Base-by-base conservation (phyloP, 1,140 invertebrate species). In the Acyrthosiphon pisum region DNA sequence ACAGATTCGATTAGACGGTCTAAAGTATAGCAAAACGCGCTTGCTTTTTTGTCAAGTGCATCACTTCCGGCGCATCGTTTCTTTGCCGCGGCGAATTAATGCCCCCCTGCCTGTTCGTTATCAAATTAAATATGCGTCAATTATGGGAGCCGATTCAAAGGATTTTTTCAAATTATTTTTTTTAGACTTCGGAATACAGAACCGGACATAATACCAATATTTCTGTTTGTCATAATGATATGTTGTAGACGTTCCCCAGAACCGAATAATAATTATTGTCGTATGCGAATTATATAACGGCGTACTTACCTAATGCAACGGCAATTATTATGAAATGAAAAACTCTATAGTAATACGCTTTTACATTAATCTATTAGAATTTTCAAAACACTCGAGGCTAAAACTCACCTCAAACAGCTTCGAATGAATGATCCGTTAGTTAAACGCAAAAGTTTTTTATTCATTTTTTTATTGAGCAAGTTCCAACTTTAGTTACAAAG, bases 1-100 rank as follows among this genome's bases (percentile, higher is more conserved):
- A 53, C 22, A 53, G 44, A 89, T 89, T 88, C 46, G 86, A 88
- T 88, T 53, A 53, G 87, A 89, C n/a, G 48, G 41, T 37, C 46
- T 48, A 50, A 22, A 50, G 44, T 87, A 37, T 53, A 37, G 46
- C 87, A 46, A 89, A 53, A 89, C 48, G 30, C 46, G 20, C 20
- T 50, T 41, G 20, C 20, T 89, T 89, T 87, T 87, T 35, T 53
- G 30, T 53, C 48, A 23, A 50, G n/a, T 89, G 87, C 50, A 37
- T 6, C 44, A 46, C 37, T 23, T 3, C 84, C 41, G 44, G 84
- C 44, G 23, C 44, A 46, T 86, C 26, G 84, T 86, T 86, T n/a
- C 84, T 86, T 86, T 46, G 41, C 20, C 44, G 23, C 44, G 37
- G 23, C 37, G 41, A 46, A 4, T 86, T 86, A 46, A 20, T 86